A percentile compares a stretch with the other conserved stretches of the same genome.
Conservation (phyloP, 2,113 vertebrate species). For the Orthochromis indermauri region DNA sequence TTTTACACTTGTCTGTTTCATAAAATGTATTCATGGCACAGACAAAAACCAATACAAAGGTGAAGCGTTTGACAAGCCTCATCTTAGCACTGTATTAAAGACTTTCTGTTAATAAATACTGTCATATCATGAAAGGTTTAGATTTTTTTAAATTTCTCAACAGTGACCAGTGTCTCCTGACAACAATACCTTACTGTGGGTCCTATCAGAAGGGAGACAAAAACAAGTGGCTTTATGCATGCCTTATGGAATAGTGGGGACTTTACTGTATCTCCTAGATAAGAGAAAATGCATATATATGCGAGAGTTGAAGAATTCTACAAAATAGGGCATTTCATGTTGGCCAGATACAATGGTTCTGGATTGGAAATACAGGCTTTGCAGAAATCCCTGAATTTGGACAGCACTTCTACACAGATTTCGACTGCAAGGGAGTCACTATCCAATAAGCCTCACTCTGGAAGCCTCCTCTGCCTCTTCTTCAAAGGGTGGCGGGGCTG, state of each 20-base stretch:
- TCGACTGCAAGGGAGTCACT: background rate
- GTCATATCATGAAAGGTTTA: background rate
- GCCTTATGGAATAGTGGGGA: background rate
- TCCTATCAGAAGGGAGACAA: background rate
- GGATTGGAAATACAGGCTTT: background rate
- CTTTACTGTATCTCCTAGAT: background rate
- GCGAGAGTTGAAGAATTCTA: background rate
- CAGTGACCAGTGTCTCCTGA: background rate
- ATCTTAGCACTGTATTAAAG: background rate
- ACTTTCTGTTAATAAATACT: background rate
- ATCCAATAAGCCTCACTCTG: background rate
- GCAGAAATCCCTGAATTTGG: background rate
- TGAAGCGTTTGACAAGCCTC: background rate
- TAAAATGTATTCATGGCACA: background rate
- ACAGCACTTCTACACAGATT: background rate
- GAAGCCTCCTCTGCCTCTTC: background rate
- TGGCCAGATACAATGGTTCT: background rate
- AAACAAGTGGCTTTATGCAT: background rate
- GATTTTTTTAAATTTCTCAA: background rate
- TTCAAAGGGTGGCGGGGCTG: background rate
- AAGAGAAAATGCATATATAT: background rate
- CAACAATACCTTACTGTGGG: background rate
- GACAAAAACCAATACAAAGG: background rate
- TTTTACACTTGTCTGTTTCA: background rate
- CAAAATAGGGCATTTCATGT: background rate